Base-by-base conservation (phyloP, 2,797 vertebrate genomes). In the Cygnus olor region DNA sequence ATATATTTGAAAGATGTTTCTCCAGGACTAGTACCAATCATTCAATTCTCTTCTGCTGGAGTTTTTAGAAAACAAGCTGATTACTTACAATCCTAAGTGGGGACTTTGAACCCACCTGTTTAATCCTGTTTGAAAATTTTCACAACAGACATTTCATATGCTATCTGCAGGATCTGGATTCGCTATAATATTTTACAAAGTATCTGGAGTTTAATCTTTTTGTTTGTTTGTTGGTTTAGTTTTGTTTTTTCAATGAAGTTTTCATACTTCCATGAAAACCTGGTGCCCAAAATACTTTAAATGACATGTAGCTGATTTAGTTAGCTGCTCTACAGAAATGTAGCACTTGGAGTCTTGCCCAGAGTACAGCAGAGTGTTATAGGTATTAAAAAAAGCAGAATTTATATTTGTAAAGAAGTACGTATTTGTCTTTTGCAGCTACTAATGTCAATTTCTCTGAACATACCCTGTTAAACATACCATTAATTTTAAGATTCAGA, bases 201-300 rank as follows among this genome's bases (percentile, higher is more conserved):
- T 72, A 69, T 54, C 60, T 21, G 18, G 19, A 69, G 42, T 78
- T 45, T 80, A 74, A 22, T 27, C 9, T 27, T 27, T 28, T 53
- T 9, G 25, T 53, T 53, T 27, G 14, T 25, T 25, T 27, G 13
- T 53, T 53, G 13, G 8, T 17, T 25, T 65, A 2, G 38, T 38
- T 3, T 76, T 80, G 53, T 34, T 68, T 40, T 54, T 18, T 9
- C 49, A 49, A 14, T 27, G 51, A 70, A 51, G 14, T 84, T 81
- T 74, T 69, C 25, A 2, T 53, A 88, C 72, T 85, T 69, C 45
- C 40, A 79, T 61, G 63, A 85, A 82, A 88, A 36, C 16, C 6
- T 36, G 5, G 8, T 92, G 78, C 94, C 68, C 78, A 86, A 90
- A 81, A 76, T 49, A 69, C 51, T 84, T 93, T 58, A 90, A 88